Evolutionary conservation across 30 jellyfish, hydroid and myxozoan genomes (phyloP), one percentile per base, ranked within the genome.

Genomic region (Aurelia sp.): DNA sequence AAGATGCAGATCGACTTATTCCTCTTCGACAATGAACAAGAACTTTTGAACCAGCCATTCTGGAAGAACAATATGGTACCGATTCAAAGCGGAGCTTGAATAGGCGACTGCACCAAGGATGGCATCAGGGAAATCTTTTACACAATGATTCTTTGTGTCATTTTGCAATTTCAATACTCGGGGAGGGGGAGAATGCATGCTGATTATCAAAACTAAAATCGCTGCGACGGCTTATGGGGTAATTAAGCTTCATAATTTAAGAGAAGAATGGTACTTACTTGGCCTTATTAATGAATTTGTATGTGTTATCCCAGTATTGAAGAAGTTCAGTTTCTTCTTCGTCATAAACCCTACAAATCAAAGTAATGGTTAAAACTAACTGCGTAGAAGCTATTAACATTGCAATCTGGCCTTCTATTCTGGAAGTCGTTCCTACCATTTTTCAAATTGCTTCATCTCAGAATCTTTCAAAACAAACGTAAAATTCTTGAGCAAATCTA

Each of bases 21-120:
- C 98, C 98, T 50, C 88, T 71, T 27, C 98, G 74, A 76, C 98
- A 91, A 64, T 91, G 98, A 40, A 91, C 98, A 19, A 91, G 86
- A 22, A 91, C 91, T 53, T 80, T 85, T 22, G 98, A 91, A 24
- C 91, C 91, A 50, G 96, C 86, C 93, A 86, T 82, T 20, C 98
- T 91, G 60, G 68, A 35, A 65, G 33, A 74, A 74, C 1, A 41
- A 44, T 8, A 5, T 5, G 55, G 16, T 8, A 44, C 0, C 16
- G 55, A 44, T 0, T 44, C 55, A 44, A 44, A 8, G 9, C 3
- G 3, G 55, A 44, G 55, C 55, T 44, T 0, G 3, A 40, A 40
- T 40, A 40, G 51, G 51, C 10, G 8, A 40, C 10, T 0, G 51
- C 51, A 5, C 10, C 51, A 4, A 40, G 51, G 51, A 0, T 40